Evolutionary conservation across 2,113 vertebrate genomes (phyloP), one percentile per base, ranked within the genome.

Genomic region (Cheirogaleus medius): DNA sequence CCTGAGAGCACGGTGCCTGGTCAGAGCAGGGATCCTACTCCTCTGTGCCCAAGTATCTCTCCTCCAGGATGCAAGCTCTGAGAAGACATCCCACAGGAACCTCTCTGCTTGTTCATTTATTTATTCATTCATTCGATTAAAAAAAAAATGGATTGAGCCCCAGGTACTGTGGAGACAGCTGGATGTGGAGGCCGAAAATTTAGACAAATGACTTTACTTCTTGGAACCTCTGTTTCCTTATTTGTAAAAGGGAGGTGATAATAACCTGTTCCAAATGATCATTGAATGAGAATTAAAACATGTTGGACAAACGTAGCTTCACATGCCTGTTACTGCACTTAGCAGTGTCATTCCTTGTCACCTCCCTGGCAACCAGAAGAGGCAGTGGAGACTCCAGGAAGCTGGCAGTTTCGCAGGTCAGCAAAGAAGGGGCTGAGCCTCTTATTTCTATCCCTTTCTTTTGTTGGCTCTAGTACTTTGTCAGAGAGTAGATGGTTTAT

Each of bases 391-490:
- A 44, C 68, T 60, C 63, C 8, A 64, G 90, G 74, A 82, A 56
- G 90, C 63, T 58, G 78, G 32, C 49, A 49, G 47, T 95, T 83
- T 95, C 85, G 76, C 80, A 91, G 82, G 78, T 34, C 63, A 83
- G 60, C 73, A 58, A 71, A 89, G 68, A 91, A 82, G 47, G 32
- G 21, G 42, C 42, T 13, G 2, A 82, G 78, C 56, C 76, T 91
- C 42, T 56, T 54, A 81, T 64, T 77, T 82, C 54, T 23, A 6
- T 76, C 47, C 5, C 58, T 97, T 92, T 71, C 94, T 73, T 96
- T 94, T 93, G 90, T 96, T 95, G 49, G 6, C 49, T 58, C 49
- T 60, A 94, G 82, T 74, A 39, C 76, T 93, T 96, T 94, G 81
- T 97, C 80, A 90, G 58, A 93, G 56, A 94, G 91, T 63, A 86